A percentile compares a stretch with the other conserved stretches of the same genome.
Evolutionary conservation across 2,888 invertebrate species (phyloP).

Genomic region (Dexiosoma caninum): DNA sequence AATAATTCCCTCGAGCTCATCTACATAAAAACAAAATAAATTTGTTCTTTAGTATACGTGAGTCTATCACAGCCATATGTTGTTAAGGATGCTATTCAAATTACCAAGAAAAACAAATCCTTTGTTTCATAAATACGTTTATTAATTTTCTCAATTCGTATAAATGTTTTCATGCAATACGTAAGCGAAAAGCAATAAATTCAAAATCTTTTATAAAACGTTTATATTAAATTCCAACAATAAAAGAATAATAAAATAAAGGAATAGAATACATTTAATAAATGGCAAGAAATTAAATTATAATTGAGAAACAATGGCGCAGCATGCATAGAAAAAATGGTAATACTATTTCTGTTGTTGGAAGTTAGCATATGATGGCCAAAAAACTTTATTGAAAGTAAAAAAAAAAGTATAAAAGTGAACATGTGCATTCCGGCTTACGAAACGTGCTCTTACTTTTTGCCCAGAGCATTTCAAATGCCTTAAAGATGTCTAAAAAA

Average conservation of each 20-base stretch:
- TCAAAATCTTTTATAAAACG: conserved; percentile 51
- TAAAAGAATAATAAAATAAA: conserved; percentile 1
- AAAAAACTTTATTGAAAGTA: not conserved
- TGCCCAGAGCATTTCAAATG: not conserved
- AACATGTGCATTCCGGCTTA: not conserved
- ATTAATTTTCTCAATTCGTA: conserved; percentile 24
- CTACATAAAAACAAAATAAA: conserved; percentile 4
- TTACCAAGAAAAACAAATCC: not conserved
- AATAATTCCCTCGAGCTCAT: not conserved
- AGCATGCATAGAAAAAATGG: conserved; percentile 21
- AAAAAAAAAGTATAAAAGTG: not conserved
- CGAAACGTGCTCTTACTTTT: not conserved
- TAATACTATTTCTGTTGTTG: conserved; percentile 15
- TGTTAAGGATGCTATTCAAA: not conserved
- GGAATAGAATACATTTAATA: not conserved
- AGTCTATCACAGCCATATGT: conserved; percentile 27
- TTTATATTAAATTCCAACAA: conserved; percentile 51
- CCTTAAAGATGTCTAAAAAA: not conserved
- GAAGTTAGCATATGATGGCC: not conserved
- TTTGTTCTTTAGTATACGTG: conserved; percentile 15
- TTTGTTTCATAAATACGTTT: conserved; percentile 31
- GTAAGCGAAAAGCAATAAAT: conserved; percentile 53
- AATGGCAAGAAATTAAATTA: conserved; percentile 30
- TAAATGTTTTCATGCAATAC: conserved; percentile 43
- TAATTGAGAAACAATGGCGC: conserved; percentile 15